Conservation (phyloP, 2,113 vertebrate genomes). For the Tetrax tetrax region DNA sequence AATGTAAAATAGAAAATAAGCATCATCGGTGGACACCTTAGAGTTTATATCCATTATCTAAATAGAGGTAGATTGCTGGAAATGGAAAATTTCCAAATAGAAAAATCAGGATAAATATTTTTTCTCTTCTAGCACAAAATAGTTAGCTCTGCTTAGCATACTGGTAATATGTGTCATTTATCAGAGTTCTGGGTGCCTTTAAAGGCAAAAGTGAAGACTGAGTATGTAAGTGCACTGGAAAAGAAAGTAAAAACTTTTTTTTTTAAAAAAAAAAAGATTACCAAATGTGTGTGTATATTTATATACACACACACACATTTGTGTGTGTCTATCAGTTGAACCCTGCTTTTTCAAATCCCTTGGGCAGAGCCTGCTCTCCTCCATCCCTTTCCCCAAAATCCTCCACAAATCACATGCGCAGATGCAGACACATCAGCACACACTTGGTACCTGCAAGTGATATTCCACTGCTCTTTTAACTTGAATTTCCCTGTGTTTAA, state of each 20-base stretch:
- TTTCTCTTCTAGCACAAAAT: not conserved
- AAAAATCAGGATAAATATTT: not conserved
- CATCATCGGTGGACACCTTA: not conserved
- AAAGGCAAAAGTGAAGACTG: not conserved
- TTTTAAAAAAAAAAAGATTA: not conserved
- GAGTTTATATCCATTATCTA: not conserved
- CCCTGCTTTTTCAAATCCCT: not conserved
- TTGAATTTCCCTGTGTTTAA: not conserved
- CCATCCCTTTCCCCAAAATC: not conserved
- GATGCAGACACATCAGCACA: not conserved
- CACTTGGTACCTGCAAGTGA: not conserved
- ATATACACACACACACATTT: rapidly evolving
- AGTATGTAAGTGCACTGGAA: not conserved
- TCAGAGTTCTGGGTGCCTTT: not conserved
- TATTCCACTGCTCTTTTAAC: not conserved
- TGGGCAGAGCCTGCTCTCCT: not conserved
- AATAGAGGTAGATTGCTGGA: not conserved
- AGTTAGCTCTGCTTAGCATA: not conserved
- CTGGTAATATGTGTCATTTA: not conserved
- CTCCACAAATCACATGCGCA: not conserved
- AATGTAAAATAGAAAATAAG: not conserved
- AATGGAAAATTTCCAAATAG: not conserved
- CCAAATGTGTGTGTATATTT: rapidly evolving
- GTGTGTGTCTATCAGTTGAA: not conserved
- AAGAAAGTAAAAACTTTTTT: rapidly evolving